phyloP scores from a whole-genome alignment of 2,797 vertebrate species.

The Thripadectes ignobilis region DNA sequence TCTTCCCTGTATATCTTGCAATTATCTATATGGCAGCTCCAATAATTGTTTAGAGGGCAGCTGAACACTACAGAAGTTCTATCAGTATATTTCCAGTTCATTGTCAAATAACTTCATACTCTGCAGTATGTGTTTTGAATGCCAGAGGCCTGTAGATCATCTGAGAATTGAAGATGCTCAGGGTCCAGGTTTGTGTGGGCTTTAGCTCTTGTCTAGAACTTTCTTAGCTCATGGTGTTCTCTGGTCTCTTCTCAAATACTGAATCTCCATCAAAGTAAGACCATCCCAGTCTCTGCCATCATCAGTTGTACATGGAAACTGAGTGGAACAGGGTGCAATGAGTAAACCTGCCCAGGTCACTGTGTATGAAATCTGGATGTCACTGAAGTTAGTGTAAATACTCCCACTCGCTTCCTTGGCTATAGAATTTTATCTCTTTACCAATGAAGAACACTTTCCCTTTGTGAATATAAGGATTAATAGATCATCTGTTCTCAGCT shows the following conservation, averaged over 20 bases:
- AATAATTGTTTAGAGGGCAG: not conserved
- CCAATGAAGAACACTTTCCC: accelerated
- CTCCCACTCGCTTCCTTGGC: not conserved
- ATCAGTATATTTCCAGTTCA: not conserved
- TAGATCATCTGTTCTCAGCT: not conserved
- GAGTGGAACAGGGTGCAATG: accelerated
- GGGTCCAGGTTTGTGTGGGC: not conserved
- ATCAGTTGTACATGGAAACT: not conserved
- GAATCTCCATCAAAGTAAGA: not conserved
- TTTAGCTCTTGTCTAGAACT: not conserved
- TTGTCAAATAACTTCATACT: not conserved
- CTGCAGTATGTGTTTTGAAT: not conserved
- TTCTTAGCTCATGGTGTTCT: not conserved
- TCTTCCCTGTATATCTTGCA: not conserved
- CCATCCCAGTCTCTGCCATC: not conserved
- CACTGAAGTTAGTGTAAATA: not conserved
- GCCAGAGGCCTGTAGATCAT: not conserved
- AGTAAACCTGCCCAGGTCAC: not conserved
- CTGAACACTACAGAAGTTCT: not conserved
- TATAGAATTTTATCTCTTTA: not conserved
- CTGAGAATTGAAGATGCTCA: not conserved
- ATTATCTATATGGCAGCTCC: not conserved
- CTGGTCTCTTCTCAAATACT: not conserved
- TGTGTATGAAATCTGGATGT: not conserved
- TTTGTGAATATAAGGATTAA: not conserved